Base-by-base conservation (phyloP, 64 coral and sea anemone genomes). In the Anthopleura sola region DNA sequence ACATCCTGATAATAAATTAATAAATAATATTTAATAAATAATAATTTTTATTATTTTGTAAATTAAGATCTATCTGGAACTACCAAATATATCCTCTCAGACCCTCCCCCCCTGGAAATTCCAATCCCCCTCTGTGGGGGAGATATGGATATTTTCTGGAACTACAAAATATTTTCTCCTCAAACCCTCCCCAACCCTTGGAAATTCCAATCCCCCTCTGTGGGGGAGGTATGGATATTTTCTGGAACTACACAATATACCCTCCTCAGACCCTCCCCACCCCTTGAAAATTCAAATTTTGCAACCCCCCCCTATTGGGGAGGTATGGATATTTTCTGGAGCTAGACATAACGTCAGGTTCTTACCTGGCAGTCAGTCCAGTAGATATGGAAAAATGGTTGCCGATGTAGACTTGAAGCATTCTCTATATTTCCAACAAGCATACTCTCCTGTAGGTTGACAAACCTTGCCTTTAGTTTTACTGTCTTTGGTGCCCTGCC, bases 361-460 rank as follows among this genome's bases (percentile, higher is more conserved):
- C 86, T 33, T 78, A 98, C 95, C 92, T 94, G 95, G 24, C 95
- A 98, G 44, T 93, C 95, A 28, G 95, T 91, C 95, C 95, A 98
- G 68, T 90, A 98, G 56, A 98, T 88, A 78, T 98, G 95, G 29
- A 98, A 94, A 80, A 98, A 98, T 80, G 95, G 95, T 20, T 91
- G 95, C 26, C 78, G 81, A 62, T 93, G 91, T 55, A 98, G 85
- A 66, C 86, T 98, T 78, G 91, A 91, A 24, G 95, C 92, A 83
- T 84, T 97, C 38, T 93, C 92, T 38, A 86, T 83, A 33, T 88
- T 92, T 19, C 83, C 86, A 37, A 90, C 74, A 1, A 98, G 78
- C 28, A 94, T 84, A 15, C 86, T 91, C 36, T 98, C 89, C 49
- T 87, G 84, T 2, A 98, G 74, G 23, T 86, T 87, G 48, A 91